Percentiles rank a stretch among this genome's conserved stretches.
phyloP scores from a whole-genome alignment of 2,797 vertebrate genomes.

The Intellagama lesueurii region DNA sequence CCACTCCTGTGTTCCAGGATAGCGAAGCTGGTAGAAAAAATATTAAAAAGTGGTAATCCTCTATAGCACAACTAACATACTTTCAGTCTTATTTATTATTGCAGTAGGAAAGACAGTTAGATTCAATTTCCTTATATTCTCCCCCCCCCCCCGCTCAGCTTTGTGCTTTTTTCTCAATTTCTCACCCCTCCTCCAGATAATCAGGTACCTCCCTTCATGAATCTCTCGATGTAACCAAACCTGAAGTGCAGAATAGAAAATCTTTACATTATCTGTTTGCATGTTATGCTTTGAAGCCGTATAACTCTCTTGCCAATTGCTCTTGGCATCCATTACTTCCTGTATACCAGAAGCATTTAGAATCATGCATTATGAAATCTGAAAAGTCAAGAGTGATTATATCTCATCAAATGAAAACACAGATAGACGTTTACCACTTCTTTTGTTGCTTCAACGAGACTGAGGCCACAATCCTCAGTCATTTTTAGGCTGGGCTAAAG shows the following conservation, averaged over 20 bases:
- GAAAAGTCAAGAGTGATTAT: background rate
- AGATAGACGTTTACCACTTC: conserved; percentile 43
- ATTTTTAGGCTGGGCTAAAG: background rate
- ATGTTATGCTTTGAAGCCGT: background rate
- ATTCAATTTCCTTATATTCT: background rate
- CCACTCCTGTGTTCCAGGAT: background rate
- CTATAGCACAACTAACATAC: background rate
- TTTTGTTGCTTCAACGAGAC: conserved; percentile 27
- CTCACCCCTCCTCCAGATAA: background rate
- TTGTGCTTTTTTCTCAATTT: background rate
- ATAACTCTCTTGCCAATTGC: conserved; percentile 30
- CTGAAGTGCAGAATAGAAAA: background rate
- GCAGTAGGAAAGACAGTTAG: background rate
- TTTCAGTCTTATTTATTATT: background rate
- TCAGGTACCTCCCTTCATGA: background rate
- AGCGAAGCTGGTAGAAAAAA: background rate
- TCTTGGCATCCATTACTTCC: conserved; percentile 13
- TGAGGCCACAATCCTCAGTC: background rate
- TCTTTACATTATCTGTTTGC: background rate
- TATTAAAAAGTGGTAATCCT: background rate
- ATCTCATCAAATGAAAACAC: fast-evolving
- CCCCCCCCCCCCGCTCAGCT: too few species aligned
- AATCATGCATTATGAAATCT: conserved; percentile 9
- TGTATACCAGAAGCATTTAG: background rate
- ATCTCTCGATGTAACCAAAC: background rate